These are phyloP conservation scores for Centrocercus urophasianus DNA, from an alignment of 2,113 vertebrate species.

Conservation along the genomic window DNA sequence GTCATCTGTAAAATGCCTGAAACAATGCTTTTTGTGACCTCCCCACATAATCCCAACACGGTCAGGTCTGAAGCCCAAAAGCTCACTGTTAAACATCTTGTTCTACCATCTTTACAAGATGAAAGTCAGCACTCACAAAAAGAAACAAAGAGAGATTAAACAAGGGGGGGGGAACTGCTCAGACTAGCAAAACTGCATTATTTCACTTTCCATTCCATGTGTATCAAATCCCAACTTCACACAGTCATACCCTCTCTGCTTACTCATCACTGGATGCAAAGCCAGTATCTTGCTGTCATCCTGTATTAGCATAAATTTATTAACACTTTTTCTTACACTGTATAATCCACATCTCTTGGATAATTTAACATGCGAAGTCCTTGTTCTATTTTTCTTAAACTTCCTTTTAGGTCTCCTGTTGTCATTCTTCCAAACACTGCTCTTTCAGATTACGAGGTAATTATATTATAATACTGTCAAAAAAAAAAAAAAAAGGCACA, in stretches of 20 bases:
- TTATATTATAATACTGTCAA: not conserved
- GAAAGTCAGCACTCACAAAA: not conserved
- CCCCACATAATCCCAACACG: not conserved
- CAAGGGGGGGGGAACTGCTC: not conserved
- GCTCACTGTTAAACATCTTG: not conserved
- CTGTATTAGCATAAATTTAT: not conserved
- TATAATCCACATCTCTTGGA: constrained; percentile 86
- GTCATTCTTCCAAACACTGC: constrained; percentile 76
- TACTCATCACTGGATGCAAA: not conserved
- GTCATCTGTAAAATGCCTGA: not conserved
- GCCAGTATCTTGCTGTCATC: not conserved
- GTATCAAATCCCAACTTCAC: not conserved
- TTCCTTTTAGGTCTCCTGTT: constrained; percentile 90
- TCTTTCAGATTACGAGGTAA: constrained; percentile 33
- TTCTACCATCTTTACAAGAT: not conserved
- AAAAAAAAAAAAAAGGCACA: fast-evolving
- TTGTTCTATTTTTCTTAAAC: constrained; percentile 88
- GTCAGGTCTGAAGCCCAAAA: not conserved
- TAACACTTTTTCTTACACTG: constrained; percentile 78
- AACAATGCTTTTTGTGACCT: not conserved
- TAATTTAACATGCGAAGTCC: constrained; percentile 89
- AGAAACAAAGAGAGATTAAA: not conserved
- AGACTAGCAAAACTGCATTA: not conserved
- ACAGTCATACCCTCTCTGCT: not conserved
- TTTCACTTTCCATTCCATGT: not conserved